Base-by-base conservation (phyloP, 2,113 vertebrate species). In the Labeo rohita region DNA sequence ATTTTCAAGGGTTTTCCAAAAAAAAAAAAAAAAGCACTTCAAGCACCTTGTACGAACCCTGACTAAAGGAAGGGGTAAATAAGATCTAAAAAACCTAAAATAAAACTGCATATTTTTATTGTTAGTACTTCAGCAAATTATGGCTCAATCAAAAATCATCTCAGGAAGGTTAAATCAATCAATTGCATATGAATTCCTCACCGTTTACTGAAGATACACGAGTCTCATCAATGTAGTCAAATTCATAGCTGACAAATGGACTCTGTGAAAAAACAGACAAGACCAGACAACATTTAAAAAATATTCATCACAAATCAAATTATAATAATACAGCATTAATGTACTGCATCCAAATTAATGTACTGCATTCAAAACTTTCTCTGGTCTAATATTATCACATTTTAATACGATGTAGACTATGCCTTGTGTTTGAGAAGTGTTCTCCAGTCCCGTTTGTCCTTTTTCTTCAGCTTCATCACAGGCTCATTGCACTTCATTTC, bases 191-290 rank as follows among this genome's bases (percentile, higher is more conserved):
- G 2, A 10, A 12, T 45, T 36, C 28, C 89, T 90, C 56, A 93
- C 93, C 90, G 3, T 90, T 70, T 28, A 81, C 36, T 6, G 23
- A 36, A 70, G 16, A 4, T 2, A 90, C 88, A 8, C 91, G 91
- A 0, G 94, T 87, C 0, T 92, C 91, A 3, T 91, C 91, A 50
- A 93, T 61, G 85, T 91, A 91, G 7, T 94, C 92, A 87, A 92
- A 89, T 84, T 95, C 91, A 10, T 92, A 94, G 56, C 89, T 93
- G 54, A 95, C 93, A 86, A 94, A 94, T 34, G 92, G 90, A 83
- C 91, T 95, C 94, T 95, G 89, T 5, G 43, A 3, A 74, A 23
- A 15, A 5, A 52, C 28, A 0, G 12, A 66, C 34, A 66, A 36
- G 83, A 47, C 15, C 16, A 56, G 16, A 54, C 1, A 6, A 54